A percentile compares a stretch with the other conserved stretches of the same genome.
Conservation (phyloP, 2,888 invertebrate species). For the Hypolimnas misippus region DNA sequence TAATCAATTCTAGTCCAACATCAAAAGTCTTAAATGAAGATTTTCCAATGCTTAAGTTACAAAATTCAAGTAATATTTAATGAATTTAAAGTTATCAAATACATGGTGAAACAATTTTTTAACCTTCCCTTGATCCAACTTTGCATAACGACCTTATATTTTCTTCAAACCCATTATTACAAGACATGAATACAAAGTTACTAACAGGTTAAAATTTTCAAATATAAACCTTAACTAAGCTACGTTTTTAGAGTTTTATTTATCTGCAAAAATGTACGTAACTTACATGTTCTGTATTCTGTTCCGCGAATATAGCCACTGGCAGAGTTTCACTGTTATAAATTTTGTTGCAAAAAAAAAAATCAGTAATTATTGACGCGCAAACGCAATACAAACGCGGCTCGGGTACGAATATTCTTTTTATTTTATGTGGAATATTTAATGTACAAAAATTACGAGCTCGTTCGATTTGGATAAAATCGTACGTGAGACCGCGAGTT, state of each 20-base stretch:
- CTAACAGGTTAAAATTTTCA: not conserved
- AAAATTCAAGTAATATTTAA: too few relatives aligned
- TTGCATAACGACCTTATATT: not conserved
- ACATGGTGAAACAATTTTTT: not conserved
- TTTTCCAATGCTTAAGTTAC: too few relatives aligned
- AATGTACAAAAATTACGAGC: too few relatives aligned
- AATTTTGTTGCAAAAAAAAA: slow-evolving; percentile 2
- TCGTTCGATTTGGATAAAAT: too few relatives aligned
- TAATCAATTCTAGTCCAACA: too few relatives aligned
- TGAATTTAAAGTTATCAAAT: too few relatives aligned
- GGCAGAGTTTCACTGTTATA: not conserved
- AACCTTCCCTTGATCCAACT: not conserved
- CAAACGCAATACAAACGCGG: not conserved
- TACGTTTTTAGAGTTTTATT: not conserved
- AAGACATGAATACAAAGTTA: slow-evolving; percentile 3
- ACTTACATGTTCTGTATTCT: not conserved
- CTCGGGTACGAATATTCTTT: not conserved
- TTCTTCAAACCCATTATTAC: not conserved
- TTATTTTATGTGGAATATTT: too few relatives aligned
- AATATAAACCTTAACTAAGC: not conserved
- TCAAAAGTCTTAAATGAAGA: too few relatives aligned
- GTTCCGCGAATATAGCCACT: not conserved
- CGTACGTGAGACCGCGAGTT: not conserved
- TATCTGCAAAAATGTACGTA: not conserved
- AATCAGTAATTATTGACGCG: not conserved